Conservation (phyloP, 2,797 vertebrate genomes). For the Tenualosa ilisha region DNA sequence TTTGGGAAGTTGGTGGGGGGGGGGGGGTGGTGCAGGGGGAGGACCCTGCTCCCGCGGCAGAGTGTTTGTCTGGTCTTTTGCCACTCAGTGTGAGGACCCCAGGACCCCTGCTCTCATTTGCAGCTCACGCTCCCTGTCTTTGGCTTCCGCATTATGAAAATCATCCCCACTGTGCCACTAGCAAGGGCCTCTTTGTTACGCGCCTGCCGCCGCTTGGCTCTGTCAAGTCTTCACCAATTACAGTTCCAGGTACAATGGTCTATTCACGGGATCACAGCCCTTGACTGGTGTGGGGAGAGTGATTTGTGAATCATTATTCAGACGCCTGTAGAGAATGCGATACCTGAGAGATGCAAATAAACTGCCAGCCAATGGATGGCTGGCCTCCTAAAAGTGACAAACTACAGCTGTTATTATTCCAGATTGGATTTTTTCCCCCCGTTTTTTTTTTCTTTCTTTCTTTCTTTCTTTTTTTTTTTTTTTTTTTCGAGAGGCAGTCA, state of each 20-base stretch:
- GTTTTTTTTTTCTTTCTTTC: conserved; percentile 61
- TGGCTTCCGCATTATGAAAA: conserved; percentile 98
- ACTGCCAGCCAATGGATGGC: conserved; percentile 87
- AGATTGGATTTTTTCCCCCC: conserved; percentile 70
- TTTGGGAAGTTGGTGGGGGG: conserved; percentile 75
- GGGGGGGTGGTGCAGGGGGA: conserved; percentile 69
- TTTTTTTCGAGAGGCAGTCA: conserved; percentile 61
- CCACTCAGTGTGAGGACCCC: conserved; percentile 96
- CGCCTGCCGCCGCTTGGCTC: conserved; percentile 92
- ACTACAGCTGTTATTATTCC: conserved; percentile 86
- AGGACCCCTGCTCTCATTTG: conserved; percentile 96
- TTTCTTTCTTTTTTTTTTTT: conserved; percentile 62
- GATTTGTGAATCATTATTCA: conserved; percentile 99
- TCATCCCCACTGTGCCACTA: conserved; percentile 94
- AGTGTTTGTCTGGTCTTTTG: conserved; percentile 89
- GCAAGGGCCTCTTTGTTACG: conserved; percentile 98
- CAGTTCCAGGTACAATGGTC: conserved; percentile 98
- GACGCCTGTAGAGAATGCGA: conserved; percentile 90
- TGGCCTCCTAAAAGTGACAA: conserved; percentile 87
- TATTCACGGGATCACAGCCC: conserved; percentile 99
- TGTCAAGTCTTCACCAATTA: conserved; percentile 99
- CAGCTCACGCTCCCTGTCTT: conserved; percentile 83
- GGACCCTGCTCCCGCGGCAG: conserved; percentile 77
- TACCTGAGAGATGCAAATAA: conserved; percentile 99
- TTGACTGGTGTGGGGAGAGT: conserved; percentile 94